These are phyloP conservation scores for Thecocarcelia acutangulata DNA, from an alignment of 2,888 invertebrate genomes.

Conservation along the genomic window DNA sequence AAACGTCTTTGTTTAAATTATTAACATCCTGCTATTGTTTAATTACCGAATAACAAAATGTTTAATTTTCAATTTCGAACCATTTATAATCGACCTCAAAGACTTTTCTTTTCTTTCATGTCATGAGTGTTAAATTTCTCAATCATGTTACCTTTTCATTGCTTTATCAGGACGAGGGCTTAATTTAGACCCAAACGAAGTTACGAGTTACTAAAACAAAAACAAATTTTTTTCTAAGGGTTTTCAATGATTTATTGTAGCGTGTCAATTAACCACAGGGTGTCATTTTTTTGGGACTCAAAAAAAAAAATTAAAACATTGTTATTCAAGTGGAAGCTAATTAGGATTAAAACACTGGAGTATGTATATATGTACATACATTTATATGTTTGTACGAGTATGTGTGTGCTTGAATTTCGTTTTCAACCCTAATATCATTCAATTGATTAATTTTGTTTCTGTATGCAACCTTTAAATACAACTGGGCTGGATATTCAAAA, in stretches of 20 bases:
- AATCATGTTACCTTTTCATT: conserved; percentile 44
- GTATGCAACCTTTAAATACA: no score
- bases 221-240: conserved; percentile 1
- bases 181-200: conserved; percentile 32
- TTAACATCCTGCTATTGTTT: conserved; percentile 57
- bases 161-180: neutral
- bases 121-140: conserved; percentile 61
- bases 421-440: no score
- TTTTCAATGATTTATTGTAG: conserved; percentile 29
- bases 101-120: conserved; percentile 27
- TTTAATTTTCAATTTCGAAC: conserved; percentile 22
- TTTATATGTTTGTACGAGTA: no score
- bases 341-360: conserved; percentile 1
- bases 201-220: no score
- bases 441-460: no score
- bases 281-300: conserved; percentile 8
- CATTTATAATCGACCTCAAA: conserved; percentile 48
- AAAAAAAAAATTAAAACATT: neutral
- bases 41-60: conserved; percentile 32
- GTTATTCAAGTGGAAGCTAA: conserved; percentile 48
- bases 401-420: no score
- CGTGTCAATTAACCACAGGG: conserved; percentile 41
- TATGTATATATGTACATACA: no score
- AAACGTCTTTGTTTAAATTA: conserved; percentile 62
- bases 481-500: no score